Evolutionary conservation across 2,888 invertebrate species (phyloP), one percentile per base, ranked within the genome.

Genomic region (Callinectes sapidus): DNA sequence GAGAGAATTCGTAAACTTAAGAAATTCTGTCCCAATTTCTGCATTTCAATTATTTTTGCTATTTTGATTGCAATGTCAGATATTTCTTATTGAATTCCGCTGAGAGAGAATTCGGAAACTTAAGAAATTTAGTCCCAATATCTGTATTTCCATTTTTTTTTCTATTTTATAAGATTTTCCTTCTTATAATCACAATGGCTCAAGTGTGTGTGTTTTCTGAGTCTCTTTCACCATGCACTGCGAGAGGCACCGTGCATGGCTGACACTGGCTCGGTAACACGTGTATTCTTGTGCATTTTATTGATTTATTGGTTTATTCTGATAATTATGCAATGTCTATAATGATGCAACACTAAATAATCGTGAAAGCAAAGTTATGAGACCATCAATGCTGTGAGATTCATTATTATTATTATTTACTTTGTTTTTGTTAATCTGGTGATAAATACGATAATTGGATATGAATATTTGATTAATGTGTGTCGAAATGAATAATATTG

Each of bases 321-420:
- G 81, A 81, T 81, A 81, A 81, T 35, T 81, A 81, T 81, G 18
- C 81, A 81, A 32, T 81, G 35, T 81, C 35, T 81, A 16, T 10
- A 35, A 81, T 35, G 81, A 81, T 35, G 81, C 10, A 81, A 3
- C 14, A 81, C 35, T 81, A 81, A 81, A 81, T 81, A 81, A 81
- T 81, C 81, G 23, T 23, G n/a, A 71, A 71, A 71, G 71, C 71
- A 28, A 71, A 28, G 28, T 28, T 71, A 28, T 28, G 28, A 71
- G 71, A 71, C 71, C 6, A 28, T 28, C n/a, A 71, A 5, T 71
- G 71, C 71, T 71, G 71, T 71, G 28, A 71, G 71, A 28, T 71
- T n/a, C 13, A 71, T 28, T 23, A 61, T 61, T 18, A 61, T 61
- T 23, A 23, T 23, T 23, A 23, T 61, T 61, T 5, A 23, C 13